Evolutionary conservation across 64 coral and sea anemone genomes (phyloP).

Genomic region (Dendronephthya gigantea): DNA sequence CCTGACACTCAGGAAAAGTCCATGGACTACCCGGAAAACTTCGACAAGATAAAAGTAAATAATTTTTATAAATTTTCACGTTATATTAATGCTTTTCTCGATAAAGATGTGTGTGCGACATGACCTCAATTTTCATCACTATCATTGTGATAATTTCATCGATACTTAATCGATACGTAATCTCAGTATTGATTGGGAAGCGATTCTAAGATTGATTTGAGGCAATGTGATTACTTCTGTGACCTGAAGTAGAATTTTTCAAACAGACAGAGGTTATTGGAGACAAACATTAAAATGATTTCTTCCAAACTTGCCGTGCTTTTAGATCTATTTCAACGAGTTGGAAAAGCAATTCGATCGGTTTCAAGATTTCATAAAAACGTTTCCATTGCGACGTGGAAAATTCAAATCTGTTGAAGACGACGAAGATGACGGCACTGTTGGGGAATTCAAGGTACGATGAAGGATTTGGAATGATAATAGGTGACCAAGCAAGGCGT

Average conservation of each 20-base stretch:
- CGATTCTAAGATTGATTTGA: too few relatives aligned
- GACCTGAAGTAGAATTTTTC: too few relatives aligned
- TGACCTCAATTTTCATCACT: too few relatives aligned
- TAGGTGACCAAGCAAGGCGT: too few relatives aligned
- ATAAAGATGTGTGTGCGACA: too few relatives aligned
- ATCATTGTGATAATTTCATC: too few relatives aligned
- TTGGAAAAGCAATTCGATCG: slow-evolving; percentile 71
- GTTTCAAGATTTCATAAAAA: slow-evolving; percentile 77
- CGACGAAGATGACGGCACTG: slow-evolving; percentile 49
- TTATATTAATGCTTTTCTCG: too few relatives aligned
- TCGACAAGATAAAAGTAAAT: slow-evolving; percentile 27
- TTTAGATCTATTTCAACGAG: slow-evolving; percentile 68
- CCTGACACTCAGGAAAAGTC: slow-evolving; percentile 22
- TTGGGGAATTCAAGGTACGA: slow-evolving; percentile 84
- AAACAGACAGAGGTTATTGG: too few relatives aligned
- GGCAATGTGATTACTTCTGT: too few relatives aligned
- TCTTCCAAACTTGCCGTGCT: not conserved
- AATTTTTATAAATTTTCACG: not conserved
- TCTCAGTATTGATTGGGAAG: too few relatives aligned
- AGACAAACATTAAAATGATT: too few relatives aligned
- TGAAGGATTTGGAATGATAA: not conserved
- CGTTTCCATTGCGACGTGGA: slow-evolving; percentile 60
- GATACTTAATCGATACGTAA: too few relatives aligned
- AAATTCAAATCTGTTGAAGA: slow-evolving; percentile 58
- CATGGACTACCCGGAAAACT: slow-evolving; percentile 15